These are phyloP conservation scores for Meleagris gallopavo DNA, from an alignment of 2,113 vertebrate species.

Conservation along the genomic window DNA sequence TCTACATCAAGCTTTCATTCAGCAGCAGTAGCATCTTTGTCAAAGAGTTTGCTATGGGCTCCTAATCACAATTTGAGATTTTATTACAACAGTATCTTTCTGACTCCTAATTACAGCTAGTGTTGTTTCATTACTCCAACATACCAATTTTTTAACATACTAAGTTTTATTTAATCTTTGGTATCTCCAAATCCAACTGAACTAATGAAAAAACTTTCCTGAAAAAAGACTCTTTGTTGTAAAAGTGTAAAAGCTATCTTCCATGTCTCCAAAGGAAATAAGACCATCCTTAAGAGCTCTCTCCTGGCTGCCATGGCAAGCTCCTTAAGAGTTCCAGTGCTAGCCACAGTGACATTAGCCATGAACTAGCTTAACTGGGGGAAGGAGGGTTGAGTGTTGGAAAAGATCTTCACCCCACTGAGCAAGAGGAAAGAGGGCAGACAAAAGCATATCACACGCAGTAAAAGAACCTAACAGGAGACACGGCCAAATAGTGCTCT, in stretches of 20 bases:
- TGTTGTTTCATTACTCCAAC: not conserved
- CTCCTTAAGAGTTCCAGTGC: not conserved
- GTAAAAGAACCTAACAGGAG: not conserved
- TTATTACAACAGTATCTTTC: not conserved
- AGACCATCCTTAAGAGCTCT: not conserved
- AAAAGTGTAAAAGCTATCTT: not conserved
- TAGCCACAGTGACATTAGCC: not conserved
- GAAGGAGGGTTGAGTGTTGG: not conserved
- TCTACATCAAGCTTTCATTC: not conserved
- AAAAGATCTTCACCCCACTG: fast-evolving
- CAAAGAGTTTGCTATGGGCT: not conserved
- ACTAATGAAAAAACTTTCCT: not conserved
- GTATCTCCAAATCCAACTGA: not conserved
- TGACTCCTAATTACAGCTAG: not conserved
- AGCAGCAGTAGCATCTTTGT: not conserved
- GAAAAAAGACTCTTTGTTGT: not conserved
- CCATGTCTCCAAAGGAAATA: not conserved
- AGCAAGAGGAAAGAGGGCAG: not conserved
- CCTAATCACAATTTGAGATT: not conserved
- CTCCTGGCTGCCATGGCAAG: not conserved
- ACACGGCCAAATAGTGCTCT: not conserved
- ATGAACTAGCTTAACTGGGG: not conserved
- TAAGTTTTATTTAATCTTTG: not conserved
- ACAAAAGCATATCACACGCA: fast-evolving
- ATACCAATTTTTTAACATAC: not conserved